Evolutionary conservation across 2,113 vertebrate species (phyloP).

Genomic region (Microcebus murinus): DNA sequence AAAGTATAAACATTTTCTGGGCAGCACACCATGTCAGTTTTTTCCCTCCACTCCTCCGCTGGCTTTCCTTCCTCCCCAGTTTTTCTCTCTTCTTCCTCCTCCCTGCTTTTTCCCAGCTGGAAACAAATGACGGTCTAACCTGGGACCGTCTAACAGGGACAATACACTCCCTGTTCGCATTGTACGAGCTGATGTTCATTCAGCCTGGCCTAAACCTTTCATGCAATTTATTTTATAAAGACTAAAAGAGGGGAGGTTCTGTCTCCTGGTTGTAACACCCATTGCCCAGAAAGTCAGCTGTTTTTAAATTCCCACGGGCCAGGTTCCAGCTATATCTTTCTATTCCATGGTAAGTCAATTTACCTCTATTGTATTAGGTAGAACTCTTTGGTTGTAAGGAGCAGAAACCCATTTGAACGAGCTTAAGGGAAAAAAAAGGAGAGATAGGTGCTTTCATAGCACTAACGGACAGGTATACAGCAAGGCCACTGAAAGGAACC

Average conservation of each 20-base stretch:
- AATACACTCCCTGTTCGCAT: neutral
- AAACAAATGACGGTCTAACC: too few species aligned
- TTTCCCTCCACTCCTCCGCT: neutral
- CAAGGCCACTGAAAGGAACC: neutral
- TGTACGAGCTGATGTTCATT: neutral
- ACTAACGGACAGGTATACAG: neutral
- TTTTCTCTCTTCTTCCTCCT: neutral
- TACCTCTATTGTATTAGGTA: neutral
- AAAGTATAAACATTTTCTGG: neutral
- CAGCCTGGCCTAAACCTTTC: neutral
- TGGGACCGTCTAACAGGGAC: neutral
- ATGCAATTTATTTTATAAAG: constrained; percentile 40
- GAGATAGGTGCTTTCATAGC: neutral
- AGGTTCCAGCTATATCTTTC: neutral
- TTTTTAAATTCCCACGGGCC: neutral
- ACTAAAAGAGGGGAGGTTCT: neutral
- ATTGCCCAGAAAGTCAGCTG: constrained; percentile 8
- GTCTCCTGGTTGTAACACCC: neutral
- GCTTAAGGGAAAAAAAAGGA: neutral
- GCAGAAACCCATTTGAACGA: neutral
- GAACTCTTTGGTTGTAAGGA: neutral
- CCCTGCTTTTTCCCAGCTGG: neutral
- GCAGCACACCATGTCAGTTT: neutral
- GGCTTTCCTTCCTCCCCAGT: neutral
- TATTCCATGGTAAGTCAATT: neutral